A percentile compares a stretch with the other conserved stretches of the same genome.
phyloP scores from a whole-genome alignment of 2,888 invertebrate genomes.

The Acanthosoma haemorrhoidale region DNA sequence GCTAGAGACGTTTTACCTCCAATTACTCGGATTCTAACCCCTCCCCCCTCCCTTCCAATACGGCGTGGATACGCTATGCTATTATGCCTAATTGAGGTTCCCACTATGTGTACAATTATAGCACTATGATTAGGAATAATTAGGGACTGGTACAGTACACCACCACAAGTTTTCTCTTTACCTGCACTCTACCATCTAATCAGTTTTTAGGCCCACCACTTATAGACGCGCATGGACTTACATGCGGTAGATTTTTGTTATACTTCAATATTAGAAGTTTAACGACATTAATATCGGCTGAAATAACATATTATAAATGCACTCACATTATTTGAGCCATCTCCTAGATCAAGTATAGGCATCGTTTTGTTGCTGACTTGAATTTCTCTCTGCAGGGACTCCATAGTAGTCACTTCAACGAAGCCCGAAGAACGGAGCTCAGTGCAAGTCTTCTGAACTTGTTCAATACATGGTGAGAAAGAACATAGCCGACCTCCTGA shows the following conservation, averaged over 20 bases:
- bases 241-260: no score
- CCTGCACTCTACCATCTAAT: slow-evolving; percentile 30
- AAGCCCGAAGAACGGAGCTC: slow-evolving; percentile 69
- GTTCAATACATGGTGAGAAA: slow-evolving; percentile 99
- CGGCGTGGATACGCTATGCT: not conserved
- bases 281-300: not conserved
- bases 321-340: slow-evolving; percentile 46
- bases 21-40: no score
- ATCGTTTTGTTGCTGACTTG: slow-evolving; percentile 63
- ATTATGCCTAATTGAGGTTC: not conserved
- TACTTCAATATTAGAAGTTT: no score
- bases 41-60: no score
- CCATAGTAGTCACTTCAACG: slow-evolving; percentile 77
- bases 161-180: slow-evolving; percentile 32
- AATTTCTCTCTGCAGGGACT: slow-evolving; percentile 76
- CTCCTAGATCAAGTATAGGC: slow-evolving; percentile 62
- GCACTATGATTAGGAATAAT: not conserved
- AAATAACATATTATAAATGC: slow-evolving; percentile 44
- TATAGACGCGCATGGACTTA: not conserved
- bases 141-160: slow-evolving; percentile 2
- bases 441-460: slow-evolving; percentile 84
- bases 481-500: slow-evolving; percentile 90
- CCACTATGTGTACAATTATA: not conserved
- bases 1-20: slow-evolving; percentile 5
- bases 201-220: slow-evolving; percentile 31